Percentiles rank a stretch among this genome's conserved stretches.
Evolutionary conservation across 2,888 invertebrate species (phyloP).

Genomic region (Andrena marginata): DNA sequence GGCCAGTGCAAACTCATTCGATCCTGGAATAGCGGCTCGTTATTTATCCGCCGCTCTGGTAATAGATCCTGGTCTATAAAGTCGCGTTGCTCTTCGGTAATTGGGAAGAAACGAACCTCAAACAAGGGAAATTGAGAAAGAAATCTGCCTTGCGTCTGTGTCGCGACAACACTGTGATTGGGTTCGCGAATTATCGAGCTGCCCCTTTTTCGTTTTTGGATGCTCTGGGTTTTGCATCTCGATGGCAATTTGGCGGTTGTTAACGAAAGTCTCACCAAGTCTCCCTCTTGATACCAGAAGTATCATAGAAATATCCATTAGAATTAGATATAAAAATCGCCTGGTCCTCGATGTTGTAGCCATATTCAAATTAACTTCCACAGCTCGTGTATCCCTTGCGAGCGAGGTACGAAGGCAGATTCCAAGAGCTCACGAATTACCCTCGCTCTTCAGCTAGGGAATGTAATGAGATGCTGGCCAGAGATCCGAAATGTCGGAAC

Average conservation of each 20-base stretch:
- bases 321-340: background rate
- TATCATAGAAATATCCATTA: background rate
- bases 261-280: too few relatives aligned
- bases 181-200: conserved; percentile 22
- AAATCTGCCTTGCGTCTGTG: conserved; percentile 44
- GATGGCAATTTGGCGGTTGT: background rate
- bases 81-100: conserved; percentile 74
- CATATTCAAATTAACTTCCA: conserved; percentile 1
- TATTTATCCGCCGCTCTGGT: conserved; percentile 78
- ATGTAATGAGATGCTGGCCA: conserved; percentile 22
- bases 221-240: background rate
- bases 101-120: conserved; percentile 76
- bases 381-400: background rate
- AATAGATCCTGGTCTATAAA: conserved; percentile 79
- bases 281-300: background rate
- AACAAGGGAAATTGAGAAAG: conserved; percentile 66
- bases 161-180: conserved; percentile 35
- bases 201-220: background rate
- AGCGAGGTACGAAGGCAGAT: conserved; percentile 4
- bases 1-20: conserved; percentile 76
- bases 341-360: background rate
- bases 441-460: background rate
- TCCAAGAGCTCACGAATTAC: conserved; percentile 19
- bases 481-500: conserved; percentile 53
- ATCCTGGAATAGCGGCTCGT: conserved; percentile 76